phyloP scores from a whole-genome alignment of 2,888 invertebrate species.

The Drosophila meridiana region DNA sequence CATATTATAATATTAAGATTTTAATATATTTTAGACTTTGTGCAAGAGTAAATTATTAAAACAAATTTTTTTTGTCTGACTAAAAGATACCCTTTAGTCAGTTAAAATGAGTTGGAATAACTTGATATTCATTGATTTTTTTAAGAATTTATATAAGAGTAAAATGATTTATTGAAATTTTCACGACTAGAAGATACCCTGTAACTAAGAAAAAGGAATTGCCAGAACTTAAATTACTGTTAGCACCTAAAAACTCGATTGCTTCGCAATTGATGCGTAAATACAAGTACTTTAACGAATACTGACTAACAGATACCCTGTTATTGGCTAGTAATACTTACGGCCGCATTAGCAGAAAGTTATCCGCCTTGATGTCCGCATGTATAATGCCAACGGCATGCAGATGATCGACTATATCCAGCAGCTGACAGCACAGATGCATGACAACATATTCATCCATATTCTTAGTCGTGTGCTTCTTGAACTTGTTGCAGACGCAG shows the following conservation, averaged over 20 bases:
- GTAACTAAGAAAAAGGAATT: not conserved
- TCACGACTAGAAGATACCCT: not conserved
- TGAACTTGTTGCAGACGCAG: conserved; percentile 90
- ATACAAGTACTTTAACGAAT: no score
- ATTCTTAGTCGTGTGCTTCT: conserved; percentile 89
- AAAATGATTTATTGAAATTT: not conserved
- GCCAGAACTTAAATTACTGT: not conserved
- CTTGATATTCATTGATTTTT: no score
- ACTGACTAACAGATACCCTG: not conserved
- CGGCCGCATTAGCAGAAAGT: conserved; percentile 92
- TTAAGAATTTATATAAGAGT: not conserved
- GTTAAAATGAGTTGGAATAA: no score
- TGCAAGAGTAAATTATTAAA: no score
- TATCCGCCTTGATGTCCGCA: conserved; percentile 98
- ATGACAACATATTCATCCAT: conserved; percentile 91
- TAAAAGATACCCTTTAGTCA: not conserved
- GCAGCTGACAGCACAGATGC: conserved; percentile 92
- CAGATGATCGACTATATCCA: conserved; percentile 93
- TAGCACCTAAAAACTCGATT: no score
- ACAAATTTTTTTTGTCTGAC: not conserved
- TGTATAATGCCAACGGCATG: conserved; percentile 96
- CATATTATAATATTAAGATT: no score
- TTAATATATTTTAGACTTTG: no score
- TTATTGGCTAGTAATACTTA: conserved; percentile 84
- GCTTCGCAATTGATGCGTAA: no score